Base-by-base conservation (phyloP, 23 tunicate genomes). In the Diplosoma virens region DNA sequence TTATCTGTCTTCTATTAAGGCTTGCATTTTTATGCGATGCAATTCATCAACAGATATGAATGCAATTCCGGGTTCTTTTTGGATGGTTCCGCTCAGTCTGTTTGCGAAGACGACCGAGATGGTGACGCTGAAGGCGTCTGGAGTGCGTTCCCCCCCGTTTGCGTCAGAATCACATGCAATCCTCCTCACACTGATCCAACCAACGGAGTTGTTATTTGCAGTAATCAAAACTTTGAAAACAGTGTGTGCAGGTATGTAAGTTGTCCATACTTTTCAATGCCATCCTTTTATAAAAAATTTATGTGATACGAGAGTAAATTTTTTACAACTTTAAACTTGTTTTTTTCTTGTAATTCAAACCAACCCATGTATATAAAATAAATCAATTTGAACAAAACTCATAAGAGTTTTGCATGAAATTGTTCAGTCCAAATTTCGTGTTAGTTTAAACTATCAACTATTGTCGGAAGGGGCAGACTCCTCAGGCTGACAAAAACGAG, bases 181-280 rank as follows among this genome's bases (percentile, higher is more conserved):
- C 87, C 87, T 14, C 81, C 72, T n/a, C 80, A 37, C 46, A 33
- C 31, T 5, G 36, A 81, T 17, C 87, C 87, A 3, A 25, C 37
- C 17, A 76, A 76, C 54, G 87, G 87, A 24, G 7, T 0, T 26
- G 87, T 82, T 26, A 25, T 1, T 9, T 82, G 87, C 45, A 16
- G 58, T 21, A 34, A 82, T 33, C 23, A 2, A 20, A 73, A 82
- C 81, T 21, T 23, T n/a, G 32, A 25, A 21, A 59, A 47, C 21
- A 73, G 80, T 30, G 80, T 73, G 16, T 82, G 87, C 80, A 36
- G 30, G 73, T 82, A 34, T 17, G 79, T 55, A n/a, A 5, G n/a
- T n/a, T n/a, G n/a, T n/a, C n/a, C n/a, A n/a, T n/a, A n/a, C n/a
- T n/a, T n/a, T n/a, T n/a, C n/a, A n/a, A n/a, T n/a, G n/a, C n/a